Conservation (phyloP, 37 sponge, comb jelly and placozoan species). For the Amphimedon queenslandica region DNA sequence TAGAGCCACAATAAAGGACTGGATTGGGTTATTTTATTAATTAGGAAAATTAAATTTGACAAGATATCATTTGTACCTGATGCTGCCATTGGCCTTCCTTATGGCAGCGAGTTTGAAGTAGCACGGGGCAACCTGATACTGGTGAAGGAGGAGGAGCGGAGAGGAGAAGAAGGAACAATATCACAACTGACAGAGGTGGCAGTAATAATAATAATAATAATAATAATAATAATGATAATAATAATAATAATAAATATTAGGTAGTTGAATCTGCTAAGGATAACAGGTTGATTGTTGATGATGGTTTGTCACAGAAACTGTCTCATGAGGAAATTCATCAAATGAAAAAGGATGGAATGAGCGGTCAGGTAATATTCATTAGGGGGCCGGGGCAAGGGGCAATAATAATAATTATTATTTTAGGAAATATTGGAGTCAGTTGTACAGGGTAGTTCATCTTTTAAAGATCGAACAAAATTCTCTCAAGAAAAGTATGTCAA, state of each 20-base stretch:
- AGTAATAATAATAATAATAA: too few species aligned
- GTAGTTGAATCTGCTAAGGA: conserved; percentile 24
- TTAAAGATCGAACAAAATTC: conserved; percentile 66
- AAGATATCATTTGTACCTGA: conserved; percentile 34
- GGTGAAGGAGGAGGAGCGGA: neutral
- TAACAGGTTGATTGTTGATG: conserved; percentile 40
- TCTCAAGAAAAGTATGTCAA: conserved; percentile 83
- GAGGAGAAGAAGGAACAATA: neutral
- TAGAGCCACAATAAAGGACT: neutral
- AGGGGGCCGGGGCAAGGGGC: neutral
- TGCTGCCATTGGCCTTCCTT: conserved; percentile 32
- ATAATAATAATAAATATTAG: too few species aligned
- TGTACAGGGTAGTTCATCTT: conserved; percentile 68
- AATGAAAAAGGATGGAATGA: conserved; percentile 43
- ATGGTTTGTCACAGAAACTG: conserved; percentile 45
- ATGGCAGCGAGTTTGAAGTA: conserved; percentile 49
- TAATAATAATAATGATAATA: too few species aligned
- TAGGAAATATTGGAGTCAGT: conserved; percentile 6
- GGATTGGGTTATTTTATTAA: neutral
- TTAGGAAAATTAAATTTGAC: conserved; percentile 53
- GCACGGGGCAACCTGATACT: neutral
- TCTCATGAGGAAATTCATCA: conserved; percentile 35
- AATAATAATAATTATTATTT: neutral
- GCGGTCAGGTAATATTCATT: conserved; percentile 34
- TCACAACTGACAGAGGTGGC: neutral